A percentile compares a stretch with the other conserved stretches of the same genome.
phyloP scores from a whole-genome alignment of 2,797 vertebrate species.

The Anguilla marmorata region DNA sequence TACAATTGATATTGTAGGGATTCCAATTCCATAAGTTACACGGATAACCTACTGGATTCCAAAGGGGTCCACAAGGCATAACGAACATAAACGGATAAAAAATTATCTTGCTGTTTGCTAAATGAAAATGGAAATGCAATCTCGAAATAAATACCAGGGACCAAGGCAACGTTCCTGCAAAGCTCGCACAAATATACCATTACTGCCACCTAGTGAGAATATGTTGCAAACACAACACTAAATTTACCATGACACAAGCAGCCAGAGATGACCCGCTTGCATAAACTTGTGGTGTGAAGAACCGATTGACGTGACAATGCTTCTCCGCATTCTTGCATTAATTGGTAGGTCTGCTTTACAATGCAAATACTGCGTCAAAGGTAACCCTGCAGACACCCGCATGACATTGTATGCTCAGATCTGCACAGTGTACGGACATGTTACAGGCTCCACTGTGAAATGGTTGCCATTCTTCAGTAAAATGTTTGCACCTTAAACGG shows the following conservation, averaged over 20 bases:
- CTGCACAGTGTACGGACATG: neutral
- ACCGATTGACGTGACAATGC: neutral
- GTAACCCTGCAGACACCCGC: neutral
- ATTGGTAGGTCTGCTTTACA: neutral
- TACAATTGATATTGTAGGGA: neutral
- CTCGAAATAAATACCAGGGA: neutral
- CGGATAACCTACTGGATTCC: neutral
- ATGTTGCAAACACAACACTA: neutral
- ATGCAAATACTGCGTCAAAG: neutral
- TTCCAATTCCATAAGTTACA: neutral
- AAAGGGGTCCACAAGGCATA: neutral
- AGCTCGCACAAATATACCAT: neutral
- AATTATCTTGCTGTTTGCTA: neutral
- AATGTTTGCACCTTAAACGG: neutral
- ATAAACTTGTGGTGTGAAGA: constrained; percentile 14
- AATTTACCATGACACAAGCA: neutral
- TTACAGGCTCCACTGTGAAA: neutral
- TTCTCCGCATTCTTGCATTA: neutral
- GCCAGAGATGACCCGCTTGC: neutral
- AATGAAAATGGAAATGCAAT: neutral
- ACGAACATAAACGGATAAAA: neutral
- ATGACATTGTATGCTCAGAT: neutral
- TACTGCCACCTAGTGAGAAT: neutral
- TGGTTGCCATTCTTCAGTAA: neutral
- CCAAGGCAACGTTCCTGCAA: neutral